Percentiles rank a stretch among this genome's conserved stretches.
Evolutionary conservation across 2,113 vertebrate genomes (phyloP).

Genomic region (Tetrax tetrax): DNA sequence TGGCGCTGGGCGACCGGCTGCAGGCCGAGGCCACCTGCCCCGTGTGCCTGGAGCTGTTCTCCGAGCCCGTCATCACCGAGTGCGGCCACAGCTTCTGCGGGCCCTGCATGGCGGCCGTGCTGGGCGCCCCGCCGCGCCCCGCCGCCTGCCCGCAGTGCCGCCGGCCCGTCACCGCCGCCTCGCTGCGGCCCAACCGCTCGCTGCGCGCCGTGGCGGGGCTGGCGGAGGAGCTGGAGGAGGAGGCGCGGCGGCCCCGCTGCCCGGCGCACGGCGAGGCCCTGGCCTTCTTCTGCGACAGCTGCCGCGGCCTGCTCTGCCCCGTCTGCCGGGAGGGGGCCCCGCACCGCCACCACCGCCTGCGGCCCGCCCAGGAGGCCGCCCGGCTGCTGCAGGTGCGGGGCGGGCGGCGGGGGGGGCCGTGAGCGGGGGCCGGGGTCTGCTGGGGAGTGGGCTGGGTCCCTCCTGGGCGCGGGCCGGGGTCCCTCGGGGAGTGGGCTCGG

Average conservation of each 20-base stretch:
- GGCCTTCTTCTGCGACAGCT: background rate
- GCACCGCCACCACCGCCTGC: background rate
- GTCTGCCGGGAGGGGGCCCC: background rate
- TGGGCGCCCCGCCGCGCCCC: background rate
- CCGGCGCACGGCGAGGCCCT: background rate
- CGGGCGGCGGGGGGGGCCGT: background rate
- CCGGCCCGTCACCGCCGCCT: background rate
- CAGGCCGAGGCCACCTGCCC: constrained; percentile 33
- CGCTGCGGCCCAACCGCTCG: constrained; percentile 23
- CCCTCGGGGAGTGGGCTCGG: background rate
- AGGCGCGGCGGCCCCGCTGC: background rate
- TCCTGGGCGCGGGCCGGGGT: background rate
- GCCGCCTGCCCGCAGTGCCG: constrained; percentile 48
- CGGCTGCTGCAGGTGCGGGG: background rate
- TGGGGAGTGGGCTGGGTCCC: background rate
- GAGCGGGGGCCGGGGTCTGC: background rate
- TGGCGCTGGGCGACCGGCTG: background rate
- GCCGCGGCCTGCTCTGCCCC: background rate
- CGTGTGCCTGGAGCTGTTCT: background rate
- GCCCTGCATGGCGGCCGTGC: background rate
- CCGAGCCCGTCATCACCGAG: background rate
- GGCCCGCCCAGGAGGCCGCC: background rate
- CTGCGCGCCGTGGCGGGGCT: background rate
- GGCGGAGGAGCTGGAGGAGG: background rate
- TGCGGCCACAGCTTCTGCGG: constrained; percentile 40